phyloP scores from a whole-genome alignment of 2,888 invertebrate species.

The Ichneumoninae sp. region DNA sequence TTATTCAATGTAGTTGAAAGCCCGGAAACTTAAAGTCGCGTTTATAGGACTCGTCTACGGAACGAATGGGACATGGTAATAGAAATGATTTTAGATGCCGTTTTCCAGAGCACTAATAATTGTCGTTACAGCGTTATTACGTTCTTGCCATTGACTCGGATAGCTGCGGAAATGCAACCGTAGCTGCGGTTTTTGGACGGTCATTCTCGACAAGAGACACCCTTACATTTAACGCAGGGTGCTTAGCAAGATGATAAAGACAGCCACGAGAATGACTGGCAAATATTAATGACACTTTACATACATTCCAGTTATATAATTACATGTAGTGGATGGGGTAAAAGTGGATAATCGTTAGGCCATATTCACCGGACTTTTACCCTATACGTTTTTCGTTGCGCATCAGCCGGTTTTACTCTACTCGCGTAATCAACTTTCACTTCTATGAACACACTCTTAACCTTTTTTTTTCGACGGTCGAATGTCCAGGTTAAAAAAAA shows the following conservation, averaged over 20 bases:
- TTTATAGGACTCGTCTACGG: not conserved
- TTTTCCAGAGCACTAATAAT: constrained; percentile 7
- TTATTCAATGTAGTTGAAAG: not conserved
- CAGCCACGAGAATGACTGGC: not conserved
- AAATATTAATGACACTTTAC: not conserved
- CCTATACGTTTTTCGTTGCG: too few species aligned
- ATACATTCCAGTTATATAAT: not conserved
- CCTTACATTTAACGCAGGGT: constrained; percentile 16
- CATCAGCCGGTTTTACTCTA: too few species aligned
- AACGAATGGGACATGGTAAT: not conserved
- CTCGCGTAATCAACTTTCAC: not conserved
- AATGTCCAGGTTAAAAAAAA: not conserved
- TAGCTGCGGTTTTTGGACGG: constrained; percentile 24
- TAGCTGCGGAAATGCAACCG: not conserved
- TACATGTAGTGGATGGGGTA: too few species aligned
- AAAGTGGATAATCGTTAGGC: too few species aligned
- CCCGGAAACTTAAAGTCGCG: not conserved
- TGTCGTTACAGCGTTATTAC: constrained; percentile 22
- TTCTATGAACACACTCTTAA: not conserved
- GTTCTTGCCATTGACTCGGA: constrained; percentile 5
- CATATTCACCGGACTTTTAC: too few species aligned
- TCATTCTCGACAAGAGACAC: constrained; percentile 3
- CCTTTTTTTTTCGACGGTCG: too few species aligned
- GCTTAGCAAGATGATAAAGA: constrained; percentile 11
- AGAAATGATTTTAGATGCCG: not conserved